Percentiles rank a stretch among this genome's conserved stretches.
Evolutionary conservation across 2,113 vertebrate species (phyloP).

Genomic region (Oncorhynchus keta): DNA sequence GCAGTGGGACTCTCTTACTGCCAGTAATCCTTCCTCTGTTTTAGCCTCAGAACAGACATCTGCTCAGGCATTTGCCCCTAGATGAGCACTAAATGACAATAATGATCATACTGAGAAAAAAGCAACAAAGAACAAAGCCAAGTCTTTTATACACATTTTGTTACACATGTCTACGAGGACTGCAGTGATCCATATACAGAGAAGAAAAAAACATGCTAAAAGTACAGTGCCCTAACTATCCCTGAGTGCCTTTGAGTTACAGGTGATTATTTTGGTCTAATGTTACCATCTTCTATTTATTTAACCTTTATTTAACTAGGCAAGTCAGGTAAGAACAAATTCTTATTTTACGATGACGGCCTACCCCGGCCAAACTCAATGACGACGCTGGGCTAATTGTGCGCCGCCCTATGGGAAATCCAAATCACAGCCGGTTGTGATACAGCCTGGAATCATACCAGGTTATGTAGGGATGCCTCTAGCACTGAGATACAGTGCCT

Average conservation of each 20-base stretch:
- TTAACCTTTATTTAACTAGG: too few species aligned
- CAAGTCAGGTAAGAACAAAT: too few species aligned
- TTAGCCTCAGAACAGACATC: conserved; percentile 35
- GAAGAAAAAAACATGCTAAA: conserved; percentile 33
- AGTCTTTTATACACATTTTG: conserved; percentile 65
- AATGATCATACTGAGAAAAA: conserved; percentile 61
- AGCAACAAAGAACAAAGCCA: conserved; percentile 52
- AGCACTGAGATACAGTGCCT: too few species aligned
- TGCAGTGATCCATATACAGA: conserved; percentile 52
- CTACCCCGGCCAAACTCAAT: too few species aligned
- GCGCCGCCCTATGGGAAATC: too few species aligned
- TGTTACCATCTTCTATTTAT: too few species aligned
- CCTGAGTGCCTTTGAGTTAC: background rate
- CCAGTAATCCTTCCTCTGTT: conserved; percentile 52
- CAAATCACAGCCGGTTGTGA: too few species aligned
- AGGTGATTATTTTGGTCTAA: background rate
- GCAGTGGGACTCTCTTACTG: conserved; percentile 48
- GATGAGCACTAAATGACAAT: conserved; percentile 68
- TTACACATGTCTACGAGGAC: conserved; percentile 56
- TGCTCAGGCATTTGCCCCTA: conserved; percentile 60
- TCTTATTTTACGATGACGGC: too few species aligned
- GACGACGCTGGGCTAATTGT: too few species aligned
- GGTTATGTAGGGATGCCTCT: too few species aligned
- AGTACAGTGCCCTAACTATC: conserved; percentile 17
- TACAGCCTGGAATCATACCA: too few species aligned